A percentile compares a stretch with the other conserved stretches of the same genome.
These are phyloP conservation scores for Elephas maximus DNA, from an alignment of 2,113 vertebrate genomes.

Conservation along the genomic window DNA sequence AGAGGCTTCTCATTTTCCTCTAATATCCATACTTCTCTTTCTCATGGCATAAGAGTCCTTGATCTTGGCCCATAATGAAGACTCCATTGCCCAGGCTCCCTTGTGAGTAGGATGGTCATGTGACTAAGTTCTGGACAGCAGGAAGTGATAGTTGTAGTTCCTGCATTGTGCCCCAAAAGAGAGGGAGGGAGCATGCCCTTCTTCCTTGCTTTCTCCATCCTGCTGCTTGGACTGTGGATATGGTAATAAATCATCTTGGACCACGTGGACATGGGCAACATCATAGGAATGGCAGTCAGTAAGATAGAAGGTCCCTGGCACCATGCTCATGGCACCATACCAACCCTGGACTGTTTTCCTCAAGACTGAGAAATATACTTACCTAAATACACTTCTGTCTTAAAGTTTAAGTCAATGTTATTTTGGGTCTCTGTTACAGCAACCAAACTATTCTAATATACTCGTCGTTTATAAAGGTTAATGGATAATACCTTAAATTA, in stretches of 20 bases:
- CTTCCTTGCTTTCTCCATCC: no score
- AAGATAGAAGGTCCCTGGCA: neutral
- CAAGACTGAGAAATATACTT: neutral
- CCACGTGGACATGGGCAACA: neutral
- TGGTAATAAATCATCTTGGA: neutral
- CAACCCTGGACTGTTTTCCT: neutral
- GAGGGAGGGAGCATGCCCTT: no score
- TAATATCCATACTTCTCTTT: no score
- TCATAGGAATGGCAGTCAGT: neutral
- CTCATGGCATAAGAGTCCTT: no score
- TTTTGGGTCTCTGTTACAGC: neutral
- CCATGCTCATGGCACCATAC: neutral
- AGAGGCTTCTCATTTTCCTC: no score
- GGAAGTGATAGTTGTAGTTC: no score
- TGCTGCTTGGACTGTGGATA: neutral
- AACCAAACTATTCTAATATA: neutral
- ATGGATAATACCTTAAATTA: neutral
- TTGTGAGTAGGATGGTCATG: no score
- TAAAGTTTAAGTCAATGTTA: neutral
- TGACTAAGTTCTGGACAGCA: no score
- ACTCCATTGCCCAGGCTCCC: no score
- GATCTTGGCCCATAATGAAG: no score
- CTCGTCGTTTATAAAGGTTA: neutral
- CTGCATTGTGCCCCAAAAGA: no score
- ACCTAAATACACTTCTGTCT: neutral